These are phyloP conservation scores for Crocallis elinguaria DNA, from an alignment of 2,888 invertebrate species.

Conservation along the genomic window DNA sequence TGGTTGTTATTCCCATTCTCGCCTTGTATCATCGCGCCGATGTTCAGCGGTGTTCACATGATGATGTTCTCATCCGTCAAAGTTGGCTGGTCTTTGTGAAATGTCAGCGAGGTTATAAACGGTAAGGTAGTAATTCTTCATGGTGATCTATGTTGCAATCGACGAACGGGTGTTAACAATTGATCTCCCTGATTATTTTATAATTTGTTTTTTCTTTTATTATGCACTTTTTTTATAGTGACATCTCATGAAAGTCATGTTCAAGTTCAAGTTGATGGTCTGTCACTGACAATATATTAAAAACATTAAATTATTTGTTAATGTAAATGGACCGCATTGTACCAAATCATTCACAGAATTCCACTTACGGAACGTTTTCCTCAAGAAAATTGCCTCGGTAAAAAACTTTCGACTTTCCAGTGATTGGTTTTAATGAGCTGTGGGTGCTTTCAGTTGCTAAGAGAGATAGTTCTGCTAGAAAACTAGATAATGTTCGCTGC, in stretches of 20 bases:
- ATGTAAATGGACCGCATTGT: background rate
- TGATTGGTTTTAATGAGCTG: constrained; percentile 47
- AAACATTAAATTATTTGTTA: too few relatives aligned
- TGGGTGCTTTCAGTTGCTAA: constrained; percentile 23
- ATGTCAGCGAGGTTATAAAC: constrained; percentile 19
- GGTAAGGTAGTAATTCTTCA: constrained; percentile 10
- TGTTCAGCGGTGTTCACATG: constrained; percentile 23
- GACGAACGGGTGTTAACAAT: constrained; percentile 1
- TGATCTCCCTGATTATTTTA: background rate
- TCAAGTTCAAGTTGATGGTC: too few relatives aligned
- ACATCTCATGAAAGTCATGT: too few relatives aligned
- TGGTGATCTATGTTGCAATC: constrained; percentile 1
- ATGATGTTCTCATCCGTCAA: constrained; percentile 27
- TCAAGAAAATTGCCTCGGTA: constrained; percentile 46
- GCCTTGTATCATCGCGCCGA: constrained; percentile 29
- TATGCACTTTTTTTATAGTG: background rate
- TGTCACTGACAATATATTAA: too few relatives aligned
- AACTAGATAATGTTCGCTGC: constrained; percentile 10
- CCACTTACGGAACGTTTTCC: constrained; percentile 29
- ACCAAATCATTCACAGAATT: constrained; percentile 15
- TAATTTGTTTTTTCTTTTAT: background rate
- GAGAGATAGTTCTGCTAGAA: background rate
- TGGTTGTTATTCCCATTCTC: constrained; percentile 53
- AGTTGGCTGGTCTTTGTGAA: constrained; percentile 23
- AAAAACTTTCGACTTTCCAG: constrained; percentile 56